Conservation (phyloP, 2,888 invertebrate genomes). For the Alcis repandata region DNA sequence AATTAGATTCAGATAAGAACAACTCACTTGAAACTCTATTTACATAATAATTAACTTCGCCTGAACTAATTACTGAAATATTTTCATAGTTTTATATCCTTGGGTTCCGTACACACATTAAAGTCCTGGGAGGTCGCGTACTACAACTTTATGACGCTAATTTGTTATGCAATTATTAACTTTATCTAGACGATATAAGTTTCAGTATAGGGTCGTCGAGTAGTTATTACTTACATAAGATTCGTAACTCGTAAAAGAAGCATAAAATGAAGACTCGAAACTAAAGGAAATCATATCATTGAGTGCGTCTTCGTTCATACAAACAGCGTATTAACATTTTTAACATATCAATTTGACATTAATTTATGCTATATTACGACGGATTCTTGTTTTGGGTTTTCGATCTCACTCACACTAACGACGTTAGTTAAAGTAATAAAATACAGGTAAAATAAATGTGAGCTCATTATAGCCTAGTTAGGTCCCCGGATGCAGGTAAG, state of each 20-base stretch:
- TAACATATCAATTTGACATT: not conserved
- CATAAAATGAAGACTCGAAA: slow-evolving; percentile 29
- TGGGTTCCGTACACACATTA: slow-evolving; percentile 26
- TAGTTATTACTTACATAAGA: slow-evolving; percentile 15
- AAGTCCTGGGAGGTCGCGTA: slow-evolving; percentile 38
- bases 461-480: too few species aligned
- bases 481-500: too few species aligned
- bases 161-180: slow-evolving; percentile 12
- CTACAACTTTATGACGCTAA: slow-evolving; percentile 6
- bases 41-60: not conserved
- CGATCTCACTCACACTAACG: too few species aligned
- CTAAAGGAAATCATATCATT: slow-evolving; percentile 10
- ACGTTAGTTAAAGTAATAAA: too few species aligned
- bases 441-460: too few species aligned
- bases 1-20: not conserved
- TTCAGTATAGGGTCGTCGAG: not conserved
- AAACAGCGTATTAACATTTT: not conserved
- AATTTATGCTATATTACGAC: too few species aligned
- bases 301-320: not conserved
- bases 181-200: slow-evolving; percentile 24
- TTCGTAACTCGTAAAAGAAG: slow-evolving; percentile 36
- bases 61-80: slow-evolving; percentile 22
- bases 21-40: not conserved
- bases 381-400: too few species aligned
- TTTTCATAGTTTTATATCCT: slow-evolving; percentile 21